Base-by-base conservation (phyloP, 2,797 vertebrate genomes). In the Phyllotis vaccarum region DNA sequence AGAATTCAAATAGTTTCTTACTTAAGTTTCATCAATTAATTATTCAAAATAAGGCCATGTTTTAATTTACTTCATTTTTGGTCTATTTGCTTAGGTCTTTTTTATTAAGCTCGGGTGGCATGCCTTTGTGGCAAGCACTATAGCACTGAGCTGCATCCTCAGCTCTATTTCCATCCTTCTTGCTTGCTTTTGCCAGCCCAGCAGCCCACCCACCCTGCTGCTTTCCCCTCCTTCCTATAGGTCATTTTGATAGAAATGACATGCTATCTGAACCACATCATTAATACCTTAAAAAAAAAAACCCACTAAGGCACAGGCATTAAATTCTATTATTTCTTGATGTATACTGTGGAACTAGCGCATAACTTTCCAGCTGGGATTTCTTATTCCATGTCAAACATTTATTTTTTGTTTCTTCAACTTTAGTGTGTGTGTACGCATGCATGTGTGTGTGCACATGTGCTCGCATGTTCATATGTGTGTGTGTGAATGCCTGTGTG, bases 11-110 rank as follows among this genome's bases (percentile, higher is more conserved):
- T 6, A 19, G 46, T 68, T 93, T 72, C 76, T 88, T n/a, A n/a
- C 37, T 90, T 85, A 74, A 85, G 16, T 3, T 85, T 49, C 24
- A 85, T 58, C 56, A 75, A 80, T 66, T 79, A 85, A 58, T 68
- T 87, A 37, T 54, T 95, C 66, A 96, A 95, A 95, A 95, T 88
- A 31, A 90, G 34, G 46, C 9, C 17, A 19, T 22, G 43, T 82
- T 90, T 89, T 75, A 93, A 74, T 82, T 92, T 87, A 64, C 58
- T 93, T 94, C 62, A 82, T 76, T 82, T 95, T 46, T 66, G 52
- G 62, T 74, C 54, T 90, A 58, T 22, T 93, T 87, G 88, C 6
- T 56, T 68, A 72, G 68, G 52, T 40, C 1, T n/a, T 83, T 43
- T 22, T 43, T 43, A 29, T 60, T n/a, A 17, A 37, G 17, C 49